phyloP scores from a whole-genome alignment of 2,113 vertebrate genomes.

The Gavialis gangeticus region DNA sequence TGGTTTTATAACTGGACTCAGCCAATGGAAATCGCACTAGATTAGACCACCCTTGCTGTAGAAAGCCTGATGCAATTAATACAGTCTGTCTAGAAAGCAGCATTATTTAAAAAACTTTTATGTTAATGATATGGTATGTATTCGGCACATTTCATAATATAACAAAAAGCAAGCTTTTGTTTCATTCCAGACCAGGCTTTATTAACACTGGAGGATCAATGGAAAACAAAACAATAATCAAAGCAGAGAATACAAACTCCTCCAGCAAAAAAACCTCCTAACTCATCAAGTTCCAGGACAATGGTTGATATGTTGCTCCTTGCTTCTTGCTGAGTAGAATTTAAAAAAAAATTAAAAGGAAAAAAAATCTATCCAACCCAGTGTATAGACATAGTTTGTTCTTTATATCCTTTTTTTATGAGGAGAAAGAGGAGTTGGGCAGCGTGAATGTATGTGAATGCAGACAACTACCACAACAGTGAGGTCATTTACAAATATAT shows the following conservation, averaged over 20 bases:
- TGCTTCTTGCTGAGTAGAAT: not conserved
- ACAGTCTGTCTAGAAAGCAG: slow-evolving; percentile 79
- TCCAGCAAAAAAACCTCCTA: slow-evolving; percentile 33
- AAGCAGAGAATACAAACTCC: slow-evolving; percentile 38
- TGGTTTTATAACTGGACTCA: slow-evolving; percentile 67
- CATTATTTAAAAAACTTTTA: slow-evolving; percentile 82
- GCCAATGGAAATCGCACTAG: slow-evolving; percentile 56
- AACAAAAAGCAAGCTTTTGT: slow-evolving; percentile 73
- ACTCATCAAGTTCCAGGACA: not conserved
- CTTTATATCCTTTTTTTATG: not conserved
- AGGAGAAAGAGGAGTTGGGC: not conserved
- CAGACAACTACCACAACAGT: not conserved
- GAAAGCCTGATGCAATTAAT: slow-evolving; percentile 79
- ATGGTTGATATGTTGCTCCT: not conserved
- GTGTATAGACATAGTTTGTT: not conserved
- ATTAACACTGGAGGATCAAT: slow-evolving; percentile 69
- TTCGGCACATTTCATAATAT: slow-evolving; percentile 75
- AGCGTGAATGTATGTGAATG: not conserved
- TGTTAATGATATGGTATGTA: slow-evolving; percentile 81
- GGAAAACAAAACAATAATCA: slow-evolving; percentile 65
- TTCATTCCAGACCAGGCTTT: slow-evolving; percentile 74
- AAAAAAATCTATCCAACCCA: not conserved
- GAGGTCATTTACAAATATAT: slow-evolving; percentile 6
- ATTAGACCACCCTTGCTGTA: slow-evolving; percentile 78
- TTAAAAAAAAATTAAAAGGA: not conserved